Base-by-base conservation (phyloP, 2,888 invertebrate species). In the Hoplodrina ambigua region DNA sequence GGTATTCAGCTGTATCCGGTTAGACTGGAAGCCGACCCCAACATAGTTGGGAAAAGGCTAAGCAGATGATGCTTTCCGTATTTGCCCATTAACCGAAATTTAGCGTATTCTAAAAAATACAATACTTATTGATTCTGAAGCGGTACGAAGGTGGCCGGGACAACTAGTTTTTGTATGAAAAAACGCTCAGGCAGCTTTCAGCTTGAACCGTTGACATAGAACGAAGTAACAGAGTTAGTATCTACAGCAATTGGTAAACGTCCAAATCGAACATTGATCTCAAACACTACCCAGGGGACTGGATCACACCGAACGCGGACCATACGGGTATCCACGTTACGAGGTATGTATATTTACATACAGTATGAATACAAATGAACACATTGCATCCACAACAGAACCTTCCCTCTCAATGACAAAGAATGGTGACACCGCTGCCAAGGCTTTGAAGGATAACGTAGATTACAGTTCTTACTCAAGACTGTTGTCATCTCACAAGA, bases 221-320 rank as follows among this genome's bases (percentile, higher is more conserved):
- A 54, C 20, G 59, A 33, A 25, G 33, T 61, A 52, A 74, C 20
- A 20, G 8, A 53, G 46, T 67, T 65, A 58, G 65, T 66, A 62
- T 70, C 53, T 53, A 66, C 53, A 70, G 41, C 52, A 67, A 41
- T 69, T 30, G 55, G 58, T 44, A 49, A 65, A 71, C 25, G 52
- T 64, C 50, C 60, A 57, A 53, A 60, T 49, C 30, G 54, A 66
- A 20, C 66, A 54, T 70, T 79, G 74, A 69, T 65, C 78, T 61
- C 58, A 52, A 73, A 75, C 66, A 69, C 7, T 54, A 10, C 78
- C 52, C 76, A 37, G 11, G 80, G 76, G 76, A 80, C 30, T 72
- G 62, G 50, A 66, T 75, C 50, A 75, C 56, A 71, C 25, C 1
- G 33, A 66, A 67, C 64, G 55, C 5, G 20, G 20, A 30, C 13